phyloP scores from a whole-genome alignment of 2,888 invertebrate species.

The Mylabris sibirica region DNA sequence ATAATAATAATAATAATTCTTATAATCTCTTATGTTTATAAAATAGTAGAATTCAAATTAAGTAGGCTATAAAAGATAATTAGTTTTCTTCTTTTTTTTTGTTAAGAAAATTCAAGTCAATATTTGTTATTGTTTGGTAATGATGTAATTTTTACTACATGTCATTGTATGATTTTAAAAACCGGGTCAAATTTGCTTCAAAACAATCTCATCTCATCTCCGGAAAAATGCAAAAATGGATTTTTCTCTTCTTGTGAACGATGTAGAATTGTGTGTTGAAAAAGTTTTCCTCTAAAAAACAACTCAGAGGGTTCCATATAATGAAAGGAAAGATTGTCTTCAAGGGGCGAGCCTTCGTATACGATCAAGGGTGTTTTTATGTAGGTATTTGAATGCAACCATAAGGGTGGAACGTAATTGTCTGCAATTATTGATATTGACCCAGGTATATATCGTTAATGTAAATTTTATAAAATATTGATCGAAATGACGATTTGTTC shows the following conservation, averaged over 20 bases:
- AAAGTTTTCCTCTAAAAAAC: not conserved
- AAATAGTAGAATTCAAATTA: not conserved
- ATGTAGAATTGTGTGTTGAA: not conserved
- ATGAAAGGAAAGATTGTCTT: not conserved
- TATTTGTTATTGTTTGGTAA: not conserved
- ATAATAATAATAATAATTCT: not conserved
- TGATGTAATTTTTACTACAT: slow-evolving; percentile 5
- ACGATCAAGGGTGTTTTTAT: not conserved
- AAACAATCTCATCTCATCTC: not conserved
- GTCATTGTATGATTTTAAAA: not conserved
- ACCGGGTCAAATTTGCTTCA: not conserved
- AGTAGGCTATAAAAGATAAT: slow-evolving; percentile 4
- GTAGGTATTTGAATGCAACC: not conserved
- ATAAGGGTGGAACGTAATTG: not conserved
- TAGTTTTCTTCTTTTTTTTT: not conserved
- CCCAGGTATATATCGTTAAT: not conserved
- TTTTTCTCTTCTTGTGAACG: not conserved
- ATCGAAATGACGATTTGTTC: not conserved
- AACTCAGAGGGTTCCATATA: not conserved
- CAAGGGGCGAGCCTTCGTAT: not conserved
- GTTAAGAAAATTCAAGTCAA: not conserved
- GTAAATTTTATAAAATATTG: slow-evolving; percentile 1
- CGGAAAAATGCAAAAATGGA: not conserved
- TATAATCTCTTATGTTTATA: not conserved
- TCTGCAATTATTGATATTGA: not conserved